These are phyloP conservation scores for Bufotes viridis DNA, from an alignment of 2,797 vertebrate genomes.

Conservation along the genomic window DNA sequence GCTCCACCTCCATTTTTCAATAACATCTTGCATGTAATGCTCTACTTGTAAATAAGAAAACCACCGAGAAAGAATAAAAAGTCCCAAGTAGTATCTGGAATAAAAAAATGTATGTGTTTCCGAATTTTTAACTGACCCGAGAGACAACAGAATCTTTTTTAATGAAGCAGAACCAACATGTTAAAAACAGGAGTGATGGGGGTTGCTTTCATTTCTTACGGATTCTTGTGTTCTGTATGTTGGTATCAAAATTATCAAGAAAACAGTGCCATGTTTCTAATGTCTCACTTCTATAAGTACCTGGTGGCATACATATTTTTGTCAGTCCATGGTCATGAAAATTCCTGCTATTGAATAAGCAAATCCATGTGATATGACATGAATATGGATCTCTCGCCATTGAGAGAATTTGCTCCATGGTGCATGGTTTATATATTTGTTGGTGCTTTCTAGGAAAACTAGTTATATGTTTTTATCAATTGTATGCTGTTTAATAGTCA, in stretches of 20 bases:
- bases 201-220: background rate
- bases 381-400: background rate
- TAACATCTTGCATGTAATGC: background rate
- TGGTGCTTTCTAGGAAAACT: background rate
- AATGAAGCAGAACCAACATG: background rate
- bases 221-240: background rate
- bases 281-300: background rate
- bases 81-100: background rate
- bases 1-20: background rate
- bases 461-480: background rate
- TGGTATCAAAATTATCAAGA: background rate
- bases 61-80: background rate
- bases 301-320: background rate
- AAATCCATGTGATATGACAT: background rate
- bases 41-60: background rate
- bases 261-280: background rate
- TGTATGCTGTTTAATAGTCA: background rate
- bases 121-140: background rate
- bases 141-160: background rate
- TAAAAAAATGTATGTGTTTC: background rate
- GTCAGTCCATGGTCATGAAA: background rate
- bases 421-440: background rate
- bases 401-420: background rate
- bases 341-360: background rate
- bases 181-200: background rate